Evolutionary conservation across 2,113 vertebrate species (phyloP), one percentile per base, ranked within the genome.

Genomic region (Corythoichthys intestinalis): DNA sequence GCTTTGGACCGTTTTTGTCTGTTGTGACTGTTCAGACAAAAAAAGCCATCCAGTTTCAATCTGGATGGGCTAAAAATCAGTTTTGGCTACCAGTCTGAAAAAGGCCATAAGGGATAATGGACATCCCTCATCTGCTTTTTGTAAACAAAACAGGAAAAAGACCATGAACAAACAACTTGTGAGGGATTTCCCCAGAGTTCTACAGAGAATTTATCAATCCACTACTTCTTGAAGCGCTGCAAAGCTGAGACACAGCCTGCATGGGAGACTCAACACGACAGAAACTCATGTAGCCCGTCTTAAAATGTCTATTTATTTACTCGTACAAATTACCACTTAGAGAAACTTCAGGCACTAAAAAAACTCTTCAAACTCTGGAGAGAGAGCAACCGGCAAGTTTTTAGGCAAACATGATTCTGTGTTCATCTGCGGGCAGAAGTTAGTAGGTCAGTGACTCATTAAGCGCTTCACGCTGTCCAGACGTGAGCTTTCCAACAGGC

Each of bases 391-490:
- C 46, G 57, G 56, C 67, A 65, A 64, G 67, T 77, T 82, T 63
- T 66, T 59, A 59, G 37, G 74, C 81, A 77, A 77, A 65, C 67
- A 65, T 54, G 54, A 61, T 68, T 28, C 68, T 67, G 67, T 56
- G 59, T 41, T 48, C 54, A 50, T 66, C 46, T 57, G 58, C 59
- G 53, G 50, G 48, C 73, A 56, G 57, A 66, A 67, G 60, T 78
- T 83, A 65, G 81, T 82, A 81, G 81, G 81, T 80, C 84, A 84
- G 72, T 82, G 80, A 84, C 77, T 86, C 77, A 85, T 75, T 85
- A 74, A 63, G 49, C 66, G 46, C 62, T 34, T 66, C 66, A 58
- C 61, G 70, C 70, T 61, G 78, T 71, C 62, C 66, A 70, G 57
- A 71, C 77, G 70, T 76, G 48, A 67, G 46, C 34, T 20, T 61